These are phyloP conservation scores for Arbacia lixula DNA, from an alignment of 53 echinoderm and acorn worm species.

Conservation along the genomic window DNA sequence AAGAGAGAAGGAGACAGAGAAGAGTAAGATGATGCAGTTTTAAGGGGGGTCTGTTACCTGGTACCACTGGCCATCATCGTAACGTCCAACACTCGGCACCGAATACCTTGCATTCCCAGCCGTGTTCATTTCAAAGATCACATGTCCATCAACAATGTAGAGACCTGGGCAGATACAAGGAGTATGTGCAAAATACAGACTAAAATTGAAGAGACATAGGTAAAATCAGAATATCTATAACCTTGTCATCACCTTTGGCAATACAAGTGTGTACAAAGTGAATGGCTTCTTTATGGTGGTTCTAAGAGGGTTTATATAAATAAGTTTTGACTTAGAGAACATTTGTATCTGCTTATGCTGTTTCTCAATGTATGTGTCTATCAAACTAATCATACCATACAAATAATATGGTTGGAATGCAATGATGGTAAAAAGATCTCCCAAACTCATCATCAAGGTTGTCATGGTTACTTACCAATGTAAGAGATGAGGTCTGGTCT, in stretches of 20 bases:
- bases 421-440: no score
- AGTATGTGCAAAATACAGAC: neutral
- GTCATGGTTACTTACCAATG: conserved; percentile 60
- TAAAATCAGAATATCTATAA: no score
- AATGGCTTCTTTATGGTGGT: neutral
- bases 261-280: neutral
- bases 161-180: conserved; percentile 7
- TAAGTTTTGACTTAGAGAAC: neutral
- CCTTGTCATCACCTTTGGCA: no score
- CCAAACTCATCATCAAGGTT: no score
- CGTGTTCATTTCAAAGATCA: conserved; percentile 93
- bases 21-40: neutral
- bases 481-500: conserved; percentile 87
- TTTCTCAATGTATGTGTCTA: neutral
- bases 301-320: neutral
- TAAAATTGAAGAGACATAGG: no score
- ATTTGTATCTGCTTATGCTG: neutral
- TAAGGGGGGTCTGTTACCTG: conserved; percentile 57
- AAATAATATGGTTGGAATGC: no score
- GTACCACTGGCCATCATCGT: conserved; percentile 87
- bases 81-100: conserved; percentile 50
- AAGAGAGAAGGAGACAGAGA: neutral
- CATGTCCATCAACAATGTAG: conserved; percentile 66
- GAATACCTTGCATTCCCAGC: conserved; percentile 85
- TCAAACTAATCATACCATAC: no score